Evolutionary conservation across 2,888 invertebrate genomes (phyloP), one percentile per base, ranked within the genome.

Genomic region (Pilophorus perplexus): DNA sequence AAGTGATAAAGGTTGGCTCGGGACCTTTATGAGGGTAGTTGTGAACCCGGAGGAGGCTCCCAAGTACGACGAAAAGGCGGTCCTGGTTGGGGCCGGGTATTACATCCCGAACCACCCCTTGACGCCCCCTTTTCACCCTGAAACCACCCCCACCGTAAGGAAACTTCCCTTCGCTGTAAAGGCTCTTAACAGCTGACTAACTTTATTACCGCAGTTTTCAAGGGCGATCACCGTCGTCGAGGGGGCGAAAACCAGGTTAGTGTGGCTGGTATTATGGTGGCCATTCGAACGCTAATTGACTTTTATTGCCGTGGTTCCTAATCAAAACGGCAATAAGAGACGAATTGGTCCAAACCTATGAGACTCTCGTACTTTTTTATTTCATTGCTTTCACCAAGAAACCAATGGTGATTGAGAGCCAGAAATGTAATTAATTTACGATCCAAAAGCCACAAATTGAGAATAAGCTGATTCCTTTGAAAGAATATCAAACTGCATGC

Each of bases 201-300:
- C 46, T 46, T 46, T 46, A 46, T 46, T 46, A 46, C 23, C 25
- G 2, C 25, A 46, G 46, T 46, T 46, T 23, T 46, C 46, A 46
- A 46, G 23, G 23, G 46, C 46, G 23, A 46, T 14, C 44, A n/a
- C 2, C n/a, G 20, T n/a, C 23, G 6, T n/a, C 20, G 23, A 4
- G 20, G 16, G 10, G 4, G 12, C 20, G 6, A 8, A 2, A 44
- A 44, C 20, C 2, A 18, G 44, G 44, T 10, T 44, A 16, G 8
- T n/a, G n/a, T n/a, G n/a, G n/a, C n/a, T n/a, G n/a, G n/a, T n/a
- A n/a, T n/a, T n/a, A n/a, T n/a, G n/a, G n/a, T n/a, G n/a, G n/a
- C n/a, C n/a, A n/a, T n/a, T n/a, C n/a, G n/a, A n/a, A n/a, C n/a
- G n/a, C n/a, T n/a, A n/a, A n/a, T n/a, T n/a, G n/a, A n/a, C n/a